Percentiles rank a stretch among this genome's conserved stretches.
phyloP scores from a whole-genome alignment of 2,113 vertebrate genomes.

The Mobula birostris region DNA sequence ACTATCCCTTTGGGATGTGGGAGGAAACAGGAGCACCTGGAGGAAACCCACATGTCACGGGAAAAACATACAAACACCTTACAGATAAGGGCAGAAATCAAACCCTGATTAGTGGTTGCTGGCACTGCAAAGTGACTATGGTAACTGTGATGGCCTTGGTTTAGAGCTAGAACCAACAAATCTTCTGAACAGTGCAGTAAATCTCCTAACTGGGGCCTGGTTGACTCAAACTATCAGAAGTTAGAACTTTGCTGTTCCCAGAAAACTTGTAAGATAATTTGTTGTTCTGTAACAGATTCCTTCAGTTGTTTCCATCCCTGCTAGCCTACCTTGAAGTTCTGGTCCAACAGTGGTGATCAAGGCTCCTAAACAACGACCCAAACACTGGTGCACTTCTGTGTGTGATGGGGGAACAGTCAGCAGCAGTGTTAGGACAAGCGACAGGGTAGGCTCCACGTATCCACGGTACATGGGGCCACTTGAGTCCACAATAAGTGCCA shows the following conservation, averaged over 20 bases:
- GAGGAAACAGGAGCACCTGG: too few species aligned
- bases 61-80: too few species aligned
- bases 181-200: background rate
- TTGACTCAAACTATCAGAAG: background rate
- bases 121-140: too few species aligned
- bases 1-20: too few species aligned
- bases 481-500: constrained; percentile 95
- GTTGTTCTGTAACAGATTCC: background rate
- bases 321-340: constrained; percentile 78
- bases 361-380: constrained; percentile 90
- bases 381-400: constrained; percentile 92
- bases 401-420: constrained; percentile 91
- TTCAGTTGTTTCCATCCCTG: background rate
- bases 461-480: constrained; percentile 97
- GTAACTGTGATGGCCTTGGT: background rate
- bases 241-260: too few species aligned
- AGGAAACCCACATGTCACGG: too few species aligned
- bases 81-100: too few species aligned
- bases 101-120: too few species aligned
- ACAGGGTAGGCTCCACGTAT: constrained; percentile 92
- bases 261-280: background rate
- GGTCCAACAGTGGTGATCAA: constrained; percentile 97
- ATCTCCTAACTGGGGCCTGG: background rate
- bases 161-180: background rate
- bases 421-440: constrained; percentile 87